These are phyloP conservation scores for Jacana jacana DNA, from an alignment of 2,113 vertebrate species.

Conservation along the genomic window DNA sequence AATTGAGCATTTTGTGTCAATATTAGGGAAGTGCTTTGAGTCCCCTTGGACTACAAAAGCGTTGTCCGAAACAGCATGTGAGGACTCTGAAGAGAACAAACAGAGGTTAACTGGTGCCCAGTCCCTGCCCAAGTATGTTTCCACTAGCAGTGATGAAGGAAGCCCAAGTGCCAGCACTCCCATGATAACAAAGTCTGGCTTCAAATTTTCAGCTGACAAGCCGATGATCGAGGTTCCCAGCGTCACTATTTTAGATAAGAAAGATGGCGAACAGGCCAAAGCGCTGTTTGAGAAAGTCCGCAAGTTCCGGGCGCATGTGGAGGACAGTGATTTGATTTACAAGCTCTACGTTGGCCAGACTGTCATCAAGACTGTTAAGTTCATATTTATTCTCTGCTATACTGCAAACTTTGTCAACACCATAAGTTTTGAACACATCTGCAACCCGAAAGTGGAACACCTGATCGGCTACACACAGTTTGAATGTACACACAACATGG, in stretches of 20 bases:
- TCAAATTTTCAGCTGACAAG: slow-evolving; percentile 93
- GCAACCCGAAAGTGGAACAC: slow-evolving; percentile 90
- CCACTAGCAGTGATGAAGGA: slow-evolving; percentile 94
- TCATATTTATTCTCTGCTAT: slow-evolving; percentile 95
- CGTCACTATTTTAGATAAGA: slow-evolving; percentile 97
- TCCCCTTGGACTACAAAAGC: slow-evolving; percentile 99
- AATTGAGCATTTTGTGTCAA: slow-evolving; percentile 98
- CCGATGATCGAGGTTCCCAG: slow-evolving; percentile 91
- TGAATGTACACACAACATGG: slow-evolving; percentile 97
- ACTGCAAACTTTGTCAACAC: slow-evolving; percentile 93
- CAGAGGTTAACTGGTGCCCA: slow-evolving; percentile 89
- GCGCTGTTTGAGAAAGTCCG: slow-evolving; percentile 97
- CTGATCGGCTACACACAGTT: slow-evolving; percentile 91
- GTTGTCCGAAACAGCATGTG: slow-evolving; percentile 93
- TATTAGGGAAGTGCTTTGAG: slow-evolving; percentile 96
- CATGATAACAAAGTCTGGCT: slow-evolving; percentile 88
- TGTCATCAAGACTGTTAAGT: slow-evolving; percentile 95
- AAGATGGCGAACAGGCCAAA: slow-evolving; percentile 97
- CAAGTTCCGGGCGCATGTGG: slow-evolving; percentile 94
- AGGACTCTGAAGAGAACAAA: slow-evolving; percentile 97
- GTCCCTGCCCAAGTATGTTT: slow-evolving; percentile 91
- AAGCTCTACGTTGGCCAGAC: slow-evolving; percentile 95
- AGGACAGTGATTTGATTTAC: slow-evolving; percentile 97
- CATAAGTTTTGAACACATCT: slow-evolving; percentile 91
- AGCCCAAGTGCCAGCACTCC: slow-evolving; percentile 91